phyloP scores from a whole-genome alignment of 2,888 invertebrate genomes.

The Nematopogon swammerdamellus region DNA sequence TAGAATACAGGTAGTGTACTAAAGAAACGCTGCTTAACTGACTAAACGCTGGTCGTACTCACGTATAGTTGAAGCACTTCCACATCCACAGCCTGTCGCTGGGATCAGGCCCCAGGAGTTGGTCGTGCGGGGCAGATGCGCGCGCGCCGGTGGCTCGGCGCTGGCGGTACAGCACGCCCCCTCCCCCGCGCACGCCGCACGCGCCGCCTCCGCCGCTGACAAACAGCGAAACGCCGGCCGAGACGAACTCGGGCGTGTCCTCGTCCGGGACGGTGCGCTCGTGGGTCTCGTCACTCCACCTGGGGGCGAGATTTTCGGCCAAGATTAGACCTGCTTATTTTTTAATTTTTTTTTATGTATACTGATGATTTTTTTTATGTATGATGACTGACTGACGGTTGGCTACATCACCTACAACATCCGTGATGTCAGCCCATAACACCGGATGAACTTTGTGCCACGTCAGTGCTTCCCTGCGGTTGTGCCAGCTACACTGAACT shows the following conservation, averaged over 20 bases:
- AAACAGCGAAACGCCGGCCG: constrained; percentile 60
- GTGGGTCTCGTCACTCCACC: constrained; percentile 27
- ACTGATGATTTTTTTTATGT: too few species aligned
- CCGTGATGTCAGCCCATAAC: too few species aligned
- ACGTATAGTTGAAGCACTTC: constrained; percentile 68
- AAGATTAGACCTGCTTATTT: too few species aligned
- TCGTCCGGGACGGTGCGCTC: constrained; percentile 37
- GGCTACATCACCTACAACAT: too few species aligned
- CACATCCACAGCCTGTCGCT: constrained; percentile 65
- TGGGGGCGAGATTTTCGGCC: constrained; percentile 14
- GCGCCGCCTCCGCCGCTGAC: constrained; percentile 52
- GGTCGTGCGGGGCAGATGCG: constrained; percentile 53
- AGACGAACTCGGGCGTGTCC: constrained; percentile 54
- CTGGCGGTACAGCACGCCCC: constrained; percentile 53
- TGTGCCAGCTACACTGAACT: too few species aligned
- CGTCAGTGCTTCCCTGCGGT: too few species aligned
- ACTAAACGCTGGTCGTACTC: too few species aligned
- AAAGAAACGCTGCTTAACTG: too few species aligned
- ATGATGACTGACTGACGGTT: too few species aligned
- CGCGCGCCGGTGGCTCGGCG: constrained; percentile 42
- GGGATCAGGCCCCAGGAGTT: constrained; percentile 54
- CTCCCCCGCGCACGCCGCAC: constrained; percentile 35
- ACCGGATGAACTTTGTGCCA: too few species aligned
- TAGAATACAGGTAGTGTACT: too few species aligned
- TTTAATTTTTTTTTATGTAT: too few species aligned